These are phyloP conservation scores for Balanococcus diminutus DNA, from an alignment of 2,888 invertebrate genomes.

Conservation along the genomic window DNA sequence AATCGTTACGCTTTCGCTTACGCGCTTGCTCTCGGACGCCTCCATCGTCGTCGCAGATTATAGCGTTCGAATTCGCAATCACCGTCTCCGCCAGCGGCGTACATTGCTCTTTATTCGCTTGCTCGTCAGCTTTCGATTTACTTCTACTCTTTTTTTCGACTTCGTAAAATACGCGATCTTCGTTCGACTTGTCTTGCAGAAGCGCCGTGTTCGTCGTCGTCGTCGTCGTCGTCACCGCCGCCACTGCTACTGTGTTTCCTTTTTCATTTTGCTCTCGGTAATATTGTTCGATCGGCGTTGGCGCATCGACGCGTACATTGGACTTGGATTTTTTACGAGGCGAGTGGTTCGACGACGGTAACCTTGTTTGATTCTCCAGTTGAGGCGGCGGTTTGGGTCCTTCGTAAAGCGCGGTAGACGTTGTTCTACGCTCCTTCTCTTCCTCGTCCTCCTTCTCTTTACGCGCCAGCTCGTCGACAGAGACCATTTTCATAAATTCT, in stretches of 20 bases:
- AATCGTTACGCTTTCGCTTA: too few species aligned
- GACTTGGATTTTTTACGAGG: background rate
- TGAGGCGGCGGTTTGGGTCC: conserved; percentile 13
- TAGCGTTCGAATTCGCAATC: too few species aligned
- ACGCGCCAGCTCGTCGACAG: background rate
- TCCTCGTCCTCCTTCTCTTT: background rate
- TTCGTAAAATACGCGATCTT: too few species aligned
- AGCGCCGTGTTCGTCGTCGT: background rate
- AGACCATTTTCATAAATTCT: conserved; percentile 57
- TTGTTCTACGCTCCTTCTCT: too few species aligned
- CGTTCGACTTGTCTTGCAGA: too few species aligned
- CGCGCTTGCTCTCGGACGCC: background rate
- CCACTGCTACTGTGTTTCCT: background rate
- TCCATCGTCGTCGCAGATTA: background rate
- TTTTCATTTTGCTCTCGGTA: background rate
- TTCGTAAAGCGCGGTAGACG: background rate
- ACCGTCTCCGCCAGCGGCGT: too few species aligned
- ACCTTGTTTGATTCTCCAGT: background rate
- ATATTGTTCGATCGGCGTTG: background rate
- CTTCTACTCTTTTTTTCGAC: too few species aligned
- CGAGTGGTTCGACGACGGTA: background rate
- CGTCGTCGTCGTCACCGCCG: background rate
- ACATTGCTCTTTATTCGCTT: too few species aligned
- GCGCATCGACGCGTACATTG: background rate
- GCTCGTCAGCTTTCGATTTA: too few species aligned